Conservation (phyloP, 2,113 vertebrate genomes). For the Rhegmatorhina hoffmannsi region DNA sequence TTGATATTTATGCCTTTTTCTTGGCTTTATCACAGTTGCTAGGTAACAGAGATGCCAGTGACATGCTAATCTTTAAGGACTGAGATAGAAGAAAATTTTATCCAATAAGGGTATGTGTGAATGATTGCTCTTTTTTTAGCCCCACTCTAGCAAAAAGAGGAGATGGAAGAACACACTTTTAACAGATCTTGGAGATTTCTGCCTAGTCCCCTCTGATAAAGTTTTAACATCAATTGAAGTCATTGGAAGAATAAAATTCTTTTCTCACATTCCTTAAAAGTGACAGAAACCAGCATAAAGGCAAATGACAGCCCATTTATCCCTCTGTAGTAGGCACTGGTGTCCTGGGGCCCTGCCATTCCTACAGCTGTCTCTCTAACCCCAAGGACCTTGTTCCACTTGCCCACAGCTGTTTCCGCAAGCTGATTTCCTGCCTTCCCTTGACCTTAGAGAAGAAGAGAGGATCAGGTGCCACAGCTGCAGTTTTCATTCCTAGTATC, state of each 20-base stretch:
- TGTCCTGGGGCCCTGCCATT: background rate
- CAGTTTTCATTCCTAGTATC: background rate
- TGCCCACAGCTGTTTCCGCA: rapidly evolving
- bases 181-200: background rate
- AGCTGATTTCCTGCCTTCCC: background rate
- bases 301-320: background rate
- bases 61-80: slow-evolving; percentile 35
- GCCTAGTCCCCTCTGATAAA: rapidly evolving
- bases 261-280: background rate
- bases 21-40: slow-evolving; percentile 34
- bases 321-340: background rate
- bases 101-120: background rate
- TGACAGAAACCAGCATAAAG: background rate
- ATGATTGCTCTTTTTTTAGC: background rate
- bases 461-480: background rate
- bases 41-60: slow-evolving; percentile 42
- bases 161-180: background rate
- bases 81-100: slow-evolving; percentile 21
- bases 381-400: background rate
- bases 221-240: background rate
- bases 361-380: background rate
- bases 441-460: background rate
- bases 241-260: background rate
- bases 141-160: background rate
- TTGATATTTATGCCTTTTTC: slow-evolving; percentile 21